Conservation (phyloP, 2,113 vertebrate genomes). For the Plecotus auritus region DNA sequence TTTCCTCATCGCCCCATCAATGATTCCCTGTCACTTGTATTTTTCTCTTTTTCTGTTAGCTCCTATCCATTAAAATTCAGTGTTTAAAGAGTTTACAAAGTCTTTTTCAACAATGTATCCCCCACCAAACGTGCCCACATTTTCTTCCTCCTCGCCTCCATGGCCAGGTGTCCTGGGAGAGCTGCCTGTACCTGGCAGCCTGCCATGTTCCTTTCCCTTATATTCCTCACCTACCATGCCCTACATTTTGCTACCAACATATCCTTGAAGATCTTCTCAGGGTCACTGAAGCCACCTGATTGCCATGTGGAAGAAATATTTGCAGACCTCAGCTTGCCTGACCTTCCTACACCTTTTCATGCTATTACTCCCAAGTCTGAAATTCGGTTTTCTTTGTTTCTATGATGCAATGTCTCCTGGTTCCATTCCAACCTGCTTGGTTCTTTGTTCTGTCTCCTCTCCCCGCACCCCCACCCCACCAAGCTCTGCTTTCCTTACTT, state of each 20-base stretch:
- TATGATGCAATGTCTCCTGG: not conserved
- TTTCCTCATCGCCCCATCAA: not conserved
- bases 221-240: too few relatives aligned
- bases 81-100: not conserved
- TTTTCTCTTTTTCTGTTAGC: not conserved
- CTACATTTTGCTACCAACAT: not conserved
- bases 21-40: not conserved
- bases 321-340: not conserved
- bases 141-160: not conserved
- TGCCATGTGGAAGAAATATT: rapidly evolving
- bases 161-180: not conserved
- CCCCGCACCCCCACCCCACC: too few relatives aligned
- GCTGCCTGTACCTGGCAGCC: not conserved
- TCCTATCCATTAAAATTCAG: not conserved
- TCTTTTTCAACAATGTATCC: not conserved
- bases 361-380: not conserved
- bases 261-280: not conserved
- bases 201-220: not conserved
- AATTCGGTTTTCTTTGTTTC: not conserved
- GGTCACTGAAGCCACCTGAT: too few relatives aligned
- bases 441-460: not conserved
- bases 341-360: not conserved
- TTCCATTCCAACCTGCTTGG: not conserved
- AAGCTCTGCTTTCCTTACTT: not conserved
- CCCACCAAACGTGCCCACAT: rapidly evolving